Evolutionary conservation across 2,888 invertebrate genomes (phyloP), one percentile per base, ranked within the genome.

Genomic region (Euclidia mi): DNA sequence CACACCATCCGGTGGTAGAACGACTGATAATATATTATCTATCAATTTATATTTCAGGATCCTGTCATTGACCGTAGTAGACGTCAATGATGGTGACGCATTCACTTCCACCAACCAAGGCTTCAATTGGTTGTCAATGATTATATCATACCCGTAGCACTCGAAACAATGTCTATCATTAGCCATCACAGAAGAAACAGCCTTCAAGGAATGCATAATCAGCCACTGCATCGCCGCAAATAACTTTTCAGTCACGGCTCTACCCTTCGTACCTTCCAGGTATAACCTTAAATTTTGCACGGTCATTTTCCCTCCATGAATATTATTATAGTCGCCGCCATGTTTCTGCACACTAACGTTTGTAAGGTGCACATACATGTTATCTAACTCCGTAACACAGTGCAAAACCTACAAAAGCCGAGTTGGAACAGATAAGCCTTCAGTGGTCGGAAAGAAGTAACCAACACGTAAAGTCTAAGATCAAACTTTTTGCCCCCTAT

Each of bases 401-500:
- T 98, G 82, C 99, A 99, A 90, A 99, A 99, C 55, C 99, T 96
- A 87, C 98, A 98, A 91, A 99, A 99, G 15, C 99, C 99, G 48
- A 98, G 95, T 71, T 96, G 97, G 88, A 97, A 99, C 82, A 98
- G 96, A 90, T 98, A 99, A 29, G 97, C 98, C 88, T 98, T 98
- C 69, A 99, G 91, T 14, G 99, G 99, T 41, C 98, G 96, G 87
- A 98, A 99, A 0, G 98, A 98, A 4, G 98, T 98, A 49, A 99
- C 98, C 60, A 99, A 94, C 41, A 98, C 98, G 87, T 98, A 99
- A 42, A 99, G 94, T 66, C 99, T 95, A 59, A 99, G 95, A 93
- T 99, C 99, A 90, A 99, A 99, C 90, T 99, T 99, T 90, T 98
- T 98, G 1, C 98, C 98, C 42, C 98, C 98, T 82, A 99, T 99